Base-by-base conservation (phyloP, 1,140 invertebrate genomes). In the Chrysomallon squamiferum region DNA sequence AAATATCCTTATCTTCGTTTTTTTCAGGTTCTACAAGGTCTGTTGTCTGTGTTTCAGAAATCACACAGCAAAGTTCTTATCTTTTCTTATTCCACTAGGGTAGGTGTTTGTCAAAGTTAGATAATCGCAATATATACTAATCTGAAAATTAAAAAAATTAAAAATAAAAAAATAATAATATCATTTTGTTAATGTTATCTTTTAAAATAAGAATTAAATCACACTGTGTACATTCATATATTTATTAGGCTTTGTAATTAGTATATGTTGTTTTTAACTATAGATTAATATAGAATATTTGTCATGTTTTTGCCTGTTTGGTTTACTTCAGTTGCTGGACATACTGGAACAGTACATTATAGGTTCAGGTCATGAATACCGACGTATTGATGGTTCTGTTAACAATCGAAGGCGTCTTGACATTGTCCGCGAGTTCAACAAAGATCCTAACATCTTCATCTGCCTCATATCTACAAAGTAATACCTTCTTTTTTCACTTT, bases 321-420 rank as follows among this genome's bases (percentile, higher is more conserved):
- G n/a, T 66, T 25, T 35, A 59, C 52, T 69, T 11, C 76, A 93
- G 87, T 96, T 98, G 93, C 85, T 98, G 63, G 89, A 90, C 69
- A 90, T 98, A 72, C 88, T 98, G 70, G 94, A 98, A 86, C 87
- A 90, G 66, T 93, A 95, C 82, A 82, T 97, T 15, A 88, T 89
- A 81, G 89, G 92, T 80, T 83, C 88, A 62, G 74, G 80, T 11
- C 96, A 94, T 82, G 89, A 88, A 38, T 98, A 94, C 85, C 86
- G 97, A 61, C 91, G 92, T 87, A 91, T 98, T 90, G 95, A 98
- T 90, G 96, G 96, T 0, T 88, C 87, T 11, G 96, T 95, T 13
- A 87, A 89, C 62, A 91, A 96, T 68, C 87, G 87, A 43, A 89
- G 90, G 65, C 87, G 96, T 61, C 93, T 96, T 79, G 88, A 89